A percentile compares a stretch with the other conserved stretches of the same genome.
phyloP scores from a whole-genome alignment of 2,113 vertebrate genomes.

The Saiga tatarica region DNA sequence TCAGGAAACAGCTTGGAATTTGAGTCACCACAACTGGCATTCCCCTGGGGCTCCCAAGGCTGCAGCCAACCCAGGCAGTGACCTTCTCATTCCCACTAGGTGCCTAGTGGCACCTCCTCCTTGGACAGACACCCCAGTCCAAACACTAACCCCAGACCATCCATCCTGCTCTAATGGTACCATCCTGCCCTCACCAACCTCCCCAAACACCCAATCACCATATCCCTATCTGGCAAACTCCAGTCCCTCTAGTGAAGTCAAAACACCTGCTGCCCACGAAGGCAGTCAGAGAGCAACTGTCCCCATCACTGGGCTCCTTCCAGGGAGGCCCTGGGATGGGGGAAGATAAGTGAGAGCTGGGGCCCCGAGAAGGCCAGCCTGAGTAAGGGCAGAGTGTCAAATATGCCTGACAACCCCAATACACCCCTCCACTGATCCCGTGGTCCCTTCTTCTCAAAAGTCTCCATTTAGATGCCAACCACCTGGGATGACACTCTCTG shows the following conservation, averaged over 20 bases:
- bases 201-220: not conserved
- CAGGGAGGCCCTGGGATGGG: not conserved
- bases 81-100: not conserved
- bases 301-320: not conserved
- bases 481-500: not conserved
- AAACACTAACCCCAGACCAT: not conserved
- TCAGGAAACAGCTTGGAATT: not conserved
- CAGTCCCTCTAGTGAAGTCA: not conserved
- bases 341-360: too few relatives aligned
- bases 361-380: not conserved
- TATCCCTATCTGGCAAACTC: not conserved
- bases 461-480: not conserved
- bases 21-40: not conserved
- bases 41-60: not conserved
- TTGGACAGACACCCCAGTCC: not conserved
- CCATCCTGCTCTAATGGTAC: not conserved
- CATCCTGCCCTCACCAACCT: not conserved
- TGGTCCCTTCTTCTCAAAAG: not conserved
- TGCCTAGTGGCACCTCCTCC: not conserved
- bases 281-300: not conserved
- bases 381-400: not conserved
- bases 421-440: accelerated
- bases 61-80: not conserved
- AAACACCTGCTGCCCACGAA: not conserved
- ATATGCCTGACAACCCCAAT: not conserved